Conservation (phyloP, 1,140 invertebrate genomes). For the Danaus plexippus region DNA sequence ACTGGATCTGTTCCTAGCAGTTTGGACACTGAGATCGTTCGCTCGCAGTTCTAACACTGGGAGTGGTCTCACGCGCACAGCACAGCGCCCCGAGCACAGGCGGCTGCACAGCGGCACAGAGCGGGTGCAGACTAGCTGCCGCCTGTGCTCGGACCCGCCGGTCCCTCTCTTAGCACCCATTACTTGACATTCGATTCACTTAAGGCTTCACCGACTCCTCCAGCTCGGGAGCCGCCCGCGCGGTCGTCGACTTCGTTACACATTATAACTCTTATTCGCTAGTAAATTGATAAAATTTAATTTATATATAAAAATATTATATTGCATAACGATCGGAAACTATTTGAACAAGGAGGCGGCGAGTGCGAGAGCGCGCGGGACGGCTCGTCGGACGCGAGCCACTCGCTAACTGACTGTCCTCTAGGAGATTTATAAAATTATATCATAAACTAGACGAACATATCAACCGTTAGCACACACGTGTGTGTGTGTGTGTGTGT, state of each 20-base stretch:
- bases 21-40: conserved; percentile 64
- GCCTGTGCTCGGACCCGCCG: conserved; percentile 21
- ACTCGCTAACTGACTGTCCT: conserved; percentile 20
- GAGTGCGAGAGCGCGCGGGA: conserved; percentile 13
- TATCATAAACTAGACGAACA: conserved; percentile 1
- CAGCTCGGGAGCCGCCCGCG: conserved; percentile 27
- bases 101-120: conserved; percentile 11
- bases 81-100: conserved; percentile 30
- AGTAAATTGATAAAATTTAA: conserved; percentile 49
- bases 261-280: conserved; percentile 35
- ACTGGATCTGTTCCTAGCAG: conserved; percentile 64
- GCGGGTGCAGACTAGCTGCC: conserved; percentile 29
- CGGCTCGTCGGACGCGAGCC: conserved; percentile 22
- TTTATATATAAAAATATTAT: conserved; percentile 50
- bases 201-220: conserved; percentile 43
- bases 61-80: conserved; percentile 17
- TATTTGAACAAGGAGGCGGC: not conserved
- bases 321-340: conserved; percentile 35
- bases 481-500: not conserved
- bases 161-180: conserved; percentile 64
- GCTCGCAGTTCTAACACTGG: conserved; percentile 4
- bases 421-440: not conserved
- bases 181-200: conserved; percentile 34
- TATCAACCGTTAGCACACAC: conserved; percentile 20
- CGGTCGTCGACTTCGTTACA: conserved; percentile 22